Evolutionary conservation across 2,113 vertebrate species (phyloP).

Genomic region (Thunnus maccoyii): DNA sequence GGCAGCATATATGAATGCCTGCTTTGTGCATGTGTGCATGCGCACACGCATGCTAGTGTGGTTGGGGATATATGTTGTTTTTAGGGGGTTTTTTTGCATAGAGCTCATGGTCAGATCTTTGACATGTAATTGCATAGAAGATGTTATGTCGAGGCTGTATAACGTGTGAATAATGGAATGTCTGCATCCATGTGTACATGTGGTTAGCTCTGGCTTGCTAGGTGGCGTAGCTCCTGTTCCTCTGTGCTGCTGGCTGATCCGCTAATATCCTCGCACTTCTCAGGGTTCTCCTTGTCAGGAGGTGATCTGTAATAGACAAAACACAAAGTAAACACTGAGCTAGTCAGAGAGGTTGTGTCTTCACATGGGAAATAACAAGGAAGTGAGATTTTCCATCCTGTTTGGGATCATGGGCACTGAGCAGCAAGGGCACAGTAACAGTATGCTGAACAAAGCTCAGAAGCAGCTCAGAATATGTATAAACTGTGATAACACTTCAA

Average conservation of each 20-base stretch:
- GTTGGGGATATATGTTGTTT: background rate
- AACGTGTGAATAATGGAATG: background rate
- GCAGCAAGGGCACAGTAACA: background rate
- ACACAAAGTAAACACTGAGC: background rate
- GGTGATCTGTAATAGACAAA: slow-evolving; percentile 57
- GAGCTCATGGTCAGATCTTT: slow-evolving; percentile 12
- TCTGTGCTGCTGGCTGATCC: slow-evolving; percentile 57
- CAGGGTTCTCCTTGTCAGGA: slow-evolving; percentile 34
- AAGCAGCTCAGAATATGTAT: background rate
- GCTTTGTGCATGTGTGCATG: slow-evolving; percentile 4
- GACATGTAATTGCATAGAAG: slow-evolving; percentile 43
- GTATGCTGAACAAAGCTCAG: background rate
- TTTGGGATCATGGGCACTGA: background rate
- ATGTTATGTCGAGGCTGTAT: background rate
- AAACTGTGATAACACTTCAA: background rate
- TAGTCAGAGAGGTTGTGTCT: background rate
- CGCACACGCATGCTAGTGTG: background rate
- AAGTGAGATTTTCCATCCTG: background rate
- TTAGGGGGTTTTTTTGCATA: slow-evolving; percentile 35
- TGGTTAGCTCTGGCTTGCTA: slow-evolving; percentile 51
- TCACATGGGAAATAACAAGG: background rate
- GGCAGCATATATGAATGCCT: slow-evolving; percentile 21
- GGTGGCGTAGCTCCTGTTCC: slow-evolving; percentile 60
- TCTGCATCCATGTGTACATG: background rate
- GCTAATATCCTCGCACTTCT: slow-evolving; percentile 35